These are phyloP conservation scores for Selene dorsalis DNA, from an alignment of 2,797 vertebrate genomes.

Conservation along the genomic window DNA sequence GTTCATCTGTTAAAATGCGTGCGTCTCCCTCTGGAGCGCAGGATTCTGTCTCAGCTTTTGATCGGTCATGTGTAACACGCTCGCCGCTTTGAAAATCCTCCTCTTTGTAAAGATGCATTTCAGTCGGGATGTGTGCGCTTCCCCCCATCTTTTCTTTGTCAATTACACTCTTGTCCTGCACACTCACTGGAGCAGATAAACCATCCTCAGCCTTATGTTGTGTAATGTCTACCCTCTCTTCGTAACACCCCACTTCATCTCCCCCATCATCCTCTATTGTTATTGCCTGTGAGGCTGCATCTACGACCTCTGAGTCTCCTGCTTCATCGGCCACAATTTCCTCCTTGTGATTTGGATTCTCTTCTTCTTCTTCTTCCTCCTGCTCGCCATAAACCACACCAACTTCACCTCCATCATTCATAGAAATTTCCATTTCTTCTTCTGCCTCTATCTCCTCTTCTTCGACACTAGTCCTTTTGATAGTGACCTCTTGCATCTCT, in stretches of 20 bases:
- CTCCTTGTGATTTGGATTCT: constrained; percentile 21
- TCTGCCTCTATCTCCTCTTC: constrained; percentile 19
- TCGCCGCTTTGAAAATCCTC: constrained; percentile 17
- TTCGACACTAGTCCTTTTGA: not conserved
- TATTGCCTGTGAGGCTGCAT: constrained; percentile 22
- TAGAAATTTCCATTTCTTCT: constrained; percentile 27
- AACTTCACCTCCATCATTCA: constrained; percentile 2
- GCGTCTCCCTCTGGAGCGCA: not conserved
- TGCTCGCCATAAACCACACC: constrained; percentile 17
- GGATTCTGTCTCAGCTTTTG: constrained; percentile 4
- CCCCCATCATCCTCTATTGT: not conserved
- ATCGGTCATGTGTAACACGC: constrained; percentile 16
- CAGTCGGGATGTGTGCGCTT: constrained; percentile 21
- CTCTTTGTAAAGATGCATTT: constrained; percentile 19
- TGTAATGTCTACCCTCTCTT: constrained; percentile 28
- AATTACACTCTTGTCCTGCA: constrained; percentile 24
- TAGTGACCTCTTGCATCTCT: constrained; percentile 11
- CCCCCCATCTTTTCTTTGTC: constrained; percentile 19
- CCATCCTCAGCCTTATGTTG: constrained; percentile 38
- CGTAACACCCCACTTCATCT: constrained; percentile 31
- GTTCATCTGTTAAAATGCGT: constrained; percentile 21
- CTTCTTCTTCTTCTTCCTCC: constrained; percentile 19
- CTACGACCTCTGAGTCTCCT: constrained; percentile 7
- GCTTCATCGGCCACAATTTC: constrained; percentile 11
- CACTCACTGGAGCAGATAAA: constrained; percentile 44